Evolutionary conservation across 2,888 invertebrate species (phyloP).

Genomic region (Anticlea derivata): DNA sequence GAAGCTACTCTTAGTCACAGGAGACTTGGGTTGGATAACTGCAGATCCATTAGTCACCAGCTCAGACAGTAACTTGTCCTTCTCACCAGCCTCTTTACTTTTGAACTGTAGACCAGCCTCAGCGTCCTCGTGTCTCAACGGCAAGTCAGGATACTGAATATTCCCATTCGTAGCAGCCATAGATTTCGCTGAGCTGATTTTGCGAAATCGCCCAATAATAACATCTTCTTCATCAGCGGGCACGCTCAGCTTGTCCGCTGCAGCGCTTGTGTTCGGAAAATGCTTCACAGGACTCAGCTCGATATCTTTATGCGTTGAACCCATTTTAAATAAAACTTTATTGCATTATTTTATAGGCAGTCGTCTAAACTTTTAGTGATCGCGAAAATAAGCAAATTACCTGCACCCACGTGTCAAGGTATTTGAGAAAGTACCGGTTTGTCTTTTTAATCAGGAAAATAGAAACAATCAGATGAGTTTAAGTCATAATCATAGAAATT

Average conservation of each 20-base stretch:
- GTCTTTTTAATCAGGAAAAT: not conserved
- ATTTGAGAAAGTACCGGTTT: not conserved
- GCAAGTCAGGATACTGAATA: conserved; percentile 70
- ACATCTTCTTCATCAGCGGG: conserved; percentile 75
- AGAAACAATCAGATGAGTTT: conserved; percentile 10
- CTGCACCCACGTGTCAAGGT: not conserved
- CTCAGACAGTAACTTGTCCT: conserved; percentile 60
- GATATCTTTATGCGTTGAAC: conserved; percentile 70
- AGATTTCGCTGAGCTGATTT: conserved; percentile 80
- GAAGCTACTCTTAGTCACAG: conserved; percentile 85
- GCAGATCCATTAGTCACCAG: conserved; percentile 47
- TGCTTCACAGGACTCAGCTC: conserved; percentile 70
- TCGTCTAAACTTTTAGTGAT: conserved; percentile 9
- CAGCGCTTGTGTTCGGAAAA: conserved; percentile 44
- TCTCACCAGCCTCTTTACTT: conserved; percentile 54
- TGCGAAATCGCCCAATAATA: conserved; percentile 78
- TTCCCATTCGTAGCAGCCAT: conserved; percentile 81
- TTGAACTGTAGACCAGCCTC: conserved; percentile 71
- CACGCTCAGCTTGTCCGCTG: conserved; percentile 49
- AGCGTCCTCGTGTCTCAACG: conserved; percentile 57
- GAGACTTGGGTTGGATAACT: conserved; percentile 49
- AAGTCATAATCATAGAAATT: conserved; percentile 20
- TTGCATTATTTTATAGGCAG: conserved; percentile 27
- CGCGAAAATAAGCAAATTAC: conserved; percentile 10
- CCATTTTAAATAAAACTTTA: conserved; percentile 48